Base-by-base conservation (phyloP, 1,140 invertebrate species). In the Trichonephila clavipes region DNA sequence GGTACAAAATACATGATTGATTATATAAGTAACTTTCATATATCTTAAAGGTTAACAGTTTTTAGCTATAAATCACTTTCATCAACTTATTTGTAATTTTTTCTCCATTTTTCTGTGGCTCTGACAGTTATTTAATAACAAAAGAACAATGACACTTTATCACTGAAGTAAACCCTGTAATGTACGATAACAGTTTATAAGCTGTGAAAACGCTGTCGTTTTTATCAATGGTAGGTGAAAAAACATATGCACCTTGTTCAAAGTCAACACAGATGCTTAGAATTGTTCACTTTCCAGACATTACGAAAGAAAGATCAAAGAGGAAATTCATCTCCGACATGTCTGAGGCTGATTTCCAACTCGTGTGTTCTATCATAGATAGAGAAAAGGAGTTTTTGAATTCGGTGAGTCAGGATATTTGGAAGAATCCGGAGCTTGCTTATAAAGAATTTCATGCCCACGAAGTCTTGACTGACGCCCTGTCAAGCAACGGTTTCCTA, bases 391-490 rank as follows among this genome's bases (percentile, higher is more conserved):
- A 89, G 28, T 91, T 88, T 40, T 64, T 94, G 1, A 58, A 90
- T 58, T 16, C 58, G 0, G 51, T 94, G 7, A 93, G 91, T 81
- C 72, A 87, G 58, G n/a, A 93, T 40, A 93, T 96, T 24, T 96
- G 95, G 96, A 95, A 95, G 40, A 89, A 95, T 66, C 96, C 96
- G 7, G 96, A 96, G 90, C 89, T 96, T 2, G 93, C 88, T 58
- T 95, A 95, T 58, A 94, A 96, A n/a, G 96, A 96, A 86, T 64
- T 94, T n/a, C 94, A 95, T 91, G 96, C 95, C 6, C 96, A 96
- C 90, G 69, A 95, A 14, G 64, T 95, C 6, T 87, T 96, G 3
- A 95, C 95, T 3, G 90, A 95, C 28, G 95, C 94, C 92, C 93
- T 96, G 3, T 92, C 95, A 62, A 90, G 94, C 40, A 40, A 94